phyloP scores from a whole-genome alignment of 1,140 invertebrate species.

The Bombus balteatus region DNA sequence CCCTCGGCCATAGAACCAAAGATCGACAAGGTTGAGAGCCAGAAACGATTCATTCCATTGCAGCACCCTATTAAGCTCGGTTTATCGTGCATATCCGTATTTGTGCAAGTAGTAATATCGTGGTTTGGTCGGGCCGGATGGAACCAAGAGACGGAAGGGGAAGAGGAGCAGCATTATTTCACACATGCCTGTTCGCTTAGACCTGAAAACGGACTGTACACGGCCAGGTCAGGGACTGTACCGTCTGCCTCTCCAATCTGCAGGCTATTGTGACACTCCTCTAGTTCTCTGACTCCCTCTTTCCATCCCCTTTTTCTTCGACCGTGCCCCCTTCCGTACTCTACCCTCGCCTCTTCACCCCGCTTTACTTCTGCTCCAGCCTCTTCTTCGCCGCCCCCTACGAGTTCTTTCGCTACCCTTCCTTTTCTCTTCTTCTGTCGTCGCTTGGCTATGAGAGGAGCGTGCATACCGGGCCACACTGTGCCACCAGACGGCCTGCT shows the following conservation, averaged over 20 bases:
- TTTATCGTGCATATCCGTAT: constrained; percentile 67
- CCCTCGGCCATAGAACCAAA: background rate
- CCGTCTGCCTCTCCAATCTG: constrained; percentile 73
- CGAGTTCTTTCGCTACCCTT: constrained; percentile 27
- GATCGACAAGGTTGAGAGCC: background rate
- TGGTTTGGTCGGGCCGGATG: constrained; percentile 46
- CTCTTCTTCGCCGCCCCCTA: constrained; percentile 48
- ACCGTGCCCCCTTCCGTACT: constrained; percentile 12
- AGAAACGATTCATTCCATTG: background rate
- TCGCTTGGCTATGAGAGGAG: constrained; percentile 31
- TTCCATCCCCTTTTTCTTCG: constrained; percentile 41
- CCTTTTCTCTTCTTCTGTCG: background rate
- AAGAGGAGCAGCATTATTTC: constrained; percentile 44
- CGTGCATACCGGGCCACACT: constrained; percentile 50
- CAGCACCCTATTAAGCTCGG: background rate
- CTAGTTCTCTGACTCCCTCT: constrained; percentile 41
- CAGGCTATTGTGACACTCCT: constrained; percentile 73
- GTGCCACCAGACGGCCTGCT: constrained; percentile 36
- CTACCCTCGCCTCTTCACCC: background rate
- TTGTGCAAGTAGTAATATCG: constrained; percentile 77
- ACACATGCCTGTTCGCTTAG: background rate
- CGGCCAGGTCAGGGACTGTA: constrained; percentile 68
- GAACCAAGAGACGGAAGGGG: background rate
- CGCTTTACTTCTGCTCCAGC: constrained; percentile 41
- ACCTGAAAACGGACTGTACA: constrained; percentile 59